phyloP scores from a whole-genome alignment of 2,113 vertebrate genomes.

The Polypterus senegalus region DNA sequence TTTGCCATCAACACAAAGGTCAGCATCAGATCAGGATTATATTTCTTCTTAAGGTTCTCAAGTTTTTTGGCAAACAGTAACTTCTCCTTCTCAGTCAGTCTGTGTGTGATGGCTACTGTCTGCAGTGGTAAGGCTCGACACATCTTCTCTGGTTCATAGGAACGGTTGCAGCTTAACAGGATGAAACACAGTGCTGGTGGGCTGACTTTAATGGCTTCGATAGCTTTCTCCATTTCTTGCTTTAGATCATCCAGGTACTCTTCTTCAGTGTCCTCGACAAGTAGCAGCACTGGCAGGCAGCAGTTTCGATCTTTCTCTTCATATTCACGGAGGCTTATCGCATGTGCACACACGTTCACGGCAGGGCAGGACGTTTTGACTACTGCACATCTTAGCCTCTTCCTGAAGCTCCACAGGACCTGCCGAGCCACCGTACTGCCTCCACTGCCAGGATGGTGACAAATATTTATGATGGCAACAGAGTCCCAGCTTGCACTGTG shows the following conservation, averaged over 20 bases:
- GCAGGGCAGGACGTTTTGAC: slow-evolving; percentile 42
- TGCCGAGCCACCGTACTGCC: slow-evolving; percentile 69
- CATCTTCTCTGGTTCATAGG: slow-evolving; percentile 44
- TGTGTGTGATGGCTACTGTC: slow-evolving; percentile 62
- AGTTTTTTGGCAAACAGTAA: slow-evolving; percentile 44
- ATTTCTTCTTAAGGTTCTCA: slow-evolving; percentile 29
- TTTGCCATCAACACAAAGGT: slow-evolving; percentile 66
- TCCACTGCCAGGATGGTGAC: slow-evolving; percentile 71
- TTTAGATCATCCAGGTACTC: slow-evolving; percentile 55
- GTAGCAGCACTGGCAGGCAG: slow-evolving; percentile 57
- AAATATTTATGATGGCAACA: slow-evolving; percentile 53
- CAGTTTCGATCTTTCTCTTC: slow-evolving; percentile 46
- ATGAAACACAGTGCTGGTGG: slow-evolving; percentile 47
- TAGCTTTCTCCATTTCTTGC: slow-evolving; percentile 41
- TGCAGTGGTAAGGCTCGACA: slow-evolving; percentile 41
- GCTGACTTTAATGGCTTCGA: slow-evolving; percentile 34
- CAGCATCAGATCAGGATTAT: slow-evolving; percentile 48
- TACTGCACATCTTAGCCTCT: slow-evolving; percentile 50
- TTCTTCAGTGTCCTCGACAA: slow-evolving; percentile 57
- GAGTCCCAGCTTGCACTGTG: slow-evolving; percentile 23
- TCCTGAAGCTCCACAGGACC: slow-evolving; percentile 60
- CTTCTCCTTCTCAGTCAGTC: slow-evolving; percentile 51
- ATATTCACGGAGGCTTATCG: slow-evolving; percentile 52
- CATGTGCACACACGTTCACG: slow-evolving; percentile 41
- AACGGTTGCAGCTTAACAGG: slow-evolving; percentile 55